Percentiles rank a stretch among this genome's conserved stretches.
These are phyloP conservation scores for Drosophila sp. DNA, from an alignment of 1,140 invertebrate species.

Conservation along the genomic window DNA sequence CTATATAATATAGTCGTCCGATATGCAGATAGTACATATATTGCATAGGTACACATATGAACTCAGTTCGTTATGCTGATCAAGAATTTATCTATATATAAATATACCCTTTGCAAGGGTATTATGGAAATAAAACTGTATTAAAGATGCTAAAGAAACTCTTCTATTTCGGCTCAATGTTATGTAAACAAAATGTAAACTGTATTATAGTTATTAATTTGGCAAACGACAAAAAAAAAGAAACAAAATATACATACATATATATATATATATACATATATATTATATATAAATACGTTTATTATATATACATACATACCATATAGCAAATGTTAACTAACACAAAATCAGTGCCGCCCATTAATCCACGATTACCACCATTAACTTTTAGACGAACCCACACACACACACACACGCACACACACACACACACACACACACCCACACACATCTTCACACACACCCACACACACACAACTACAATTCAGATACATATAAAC, in stretches of 20 bases:
- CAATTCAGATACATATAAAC: slow-evolving; percentile 27
- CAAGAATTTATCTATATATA: neutral
- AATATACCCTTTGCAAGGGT: neutral
- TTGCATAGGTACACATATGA: neutral
- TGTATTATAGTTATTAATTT: slow-evolving; percentile 56
- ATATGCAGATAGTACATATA: too few relatives aligned
- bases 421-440: slow-evolving; percentile 32
- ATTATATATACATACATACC: slow-evolving; percentile 49
- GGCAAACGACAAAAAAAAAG: neutral
- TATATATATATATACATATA: slow-evolving; percentile 39
- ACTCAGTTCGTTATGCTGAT: slow-evolving; percentile 4
- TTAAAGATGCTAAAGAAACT: neutral
- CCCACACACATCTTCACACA: neutral
- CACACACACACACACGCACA: slow-evolving; percentile 21
- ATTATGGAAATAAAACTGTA: neutral
- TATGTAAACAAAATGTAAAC: slow-evolving; percentile 20
- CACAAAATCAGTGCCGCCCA: slow-evolving; percentile 80
- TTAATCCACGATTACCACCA: slow-evolving; percentile 81
- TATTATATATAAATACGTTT: slow-evolving; percentile 33
- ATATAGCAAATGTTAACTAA: slow-evolving; percentile 78
- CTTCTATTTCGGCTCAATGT: slow-evolving; percentile 27
- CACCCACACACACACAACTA: slow-evolving; percentile 10
- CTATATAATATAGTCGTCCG: too few relatives aligned
- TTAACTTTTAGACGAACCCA: slow-evolving; percentile 67
- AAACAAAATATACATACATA: slow-evolving; percentile 20